A percentile compares a stretch with the other conserved stretches of the same genome.
Conservation (phyloP, 2,888 invertebrate species). For the Microchrysa polita region DNA sequence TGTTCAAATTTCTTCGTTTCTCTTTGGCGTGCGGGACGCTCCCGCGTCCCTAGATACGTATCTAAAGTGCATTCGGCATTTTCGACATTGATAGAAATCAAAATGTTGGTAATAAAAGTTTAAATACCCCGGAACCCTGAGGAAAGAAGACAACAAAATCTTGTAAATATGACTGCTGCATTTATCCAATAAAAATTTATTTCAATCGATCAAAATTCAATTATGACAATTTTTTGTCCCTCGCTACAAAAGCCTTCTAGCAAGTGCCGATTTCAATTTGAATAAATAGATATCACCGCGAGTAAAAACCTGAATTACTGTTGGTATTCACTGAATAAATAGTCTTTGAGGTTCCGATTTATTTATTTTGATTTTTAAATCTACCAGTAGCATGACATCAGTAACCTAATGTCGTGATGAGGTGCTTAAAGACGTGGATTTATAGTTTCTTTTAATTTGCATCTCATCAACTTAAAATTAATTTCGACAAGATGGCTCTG, state of each 20-base stretch:
- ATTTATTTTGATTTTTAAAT: background rate
- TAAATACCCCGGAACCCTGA: no score
- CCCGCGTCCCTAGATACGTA: no score
- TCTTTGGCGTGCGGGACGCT: no score
- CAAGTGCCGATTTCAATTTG: constrained; percentile 16
- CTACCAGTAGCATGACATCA: no score
- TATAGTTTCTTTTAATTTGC: constrained; percentile 23
- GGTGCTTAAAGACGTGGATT: background rate
- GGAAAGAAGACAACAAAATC: background rate
- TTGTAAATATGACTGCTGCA: background rate
- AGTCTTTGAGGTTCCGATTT: no score
- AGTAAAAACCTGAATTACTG: background rate
- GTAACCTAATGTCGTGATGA: background rate
- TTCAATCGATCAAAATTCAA: constrained; percentile 21
- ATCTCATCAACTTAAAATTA: constrained; percentile 29
- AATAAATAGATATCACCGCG: background rate
- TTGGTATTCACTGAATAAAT: background rate
- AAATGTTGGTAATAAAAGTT: no score
- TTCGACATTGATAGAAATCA: no score
- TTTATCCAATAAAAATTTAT: background rate
- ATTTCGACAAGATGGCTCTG: background rate
- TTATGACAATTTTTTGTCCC: constrained; percentile 1
- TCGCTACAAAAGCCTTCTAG: constrained; percentile 13
- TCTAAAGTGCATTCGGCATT: no score
- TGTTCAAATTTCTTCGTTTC: no score